Evolutionary conservation across 2,888 invertebrate genomes (phyloP).

Genomic region (Drosophila melanocephala): DNA sequence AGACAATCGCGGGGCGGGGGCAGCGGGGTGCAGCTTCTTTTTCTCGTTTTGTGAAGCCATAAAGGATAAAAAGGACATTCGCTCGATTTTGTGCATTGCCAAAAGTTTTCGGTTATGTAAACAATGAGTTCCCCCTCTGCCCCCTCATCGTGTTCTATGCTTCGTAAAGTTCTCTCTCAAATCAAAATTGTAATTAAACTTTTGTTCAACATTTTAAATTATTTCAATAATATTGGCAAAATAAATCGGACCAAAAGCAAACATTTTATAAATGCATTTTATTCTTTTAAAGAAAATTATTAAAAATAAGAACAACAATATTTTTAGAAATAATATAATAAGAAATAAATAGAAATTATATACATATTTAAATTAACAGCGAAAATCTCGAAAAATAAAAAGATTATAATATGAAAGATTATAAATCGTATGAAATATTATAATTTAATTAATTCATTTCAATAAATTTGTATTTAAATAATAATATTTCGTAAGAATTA

Average conservation of each 20-base stretch:
- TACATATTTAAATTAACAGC: not conserved
- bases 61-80: conserved; percentile 8
- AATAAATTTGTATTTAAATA: not conserved
- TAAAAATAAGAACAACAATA: not conserved
- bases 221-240: not conserved
- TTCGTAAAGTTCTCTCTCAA: not conserved
- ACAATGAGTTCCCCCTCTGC: not conserved
- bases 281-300: not conserved
- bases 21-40: not conserved
- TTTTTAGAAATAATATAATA: not conserved
- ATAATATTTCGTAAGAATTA: not conserved
- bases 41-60: not conserved
- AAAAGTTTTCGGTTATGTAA: conserved; percentile 14
- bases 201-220: not conserved
- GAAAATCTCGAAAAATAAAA: not conserved
- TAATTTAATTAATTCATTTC: not conserved
- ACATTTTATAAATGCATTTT: not conserved
- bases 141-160: not conserved
- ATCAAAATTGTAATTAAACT: not conserved
- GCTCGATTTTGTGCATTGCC: not conserved
- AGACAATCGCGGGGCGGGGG: not conserved
- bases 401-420: not conserved
- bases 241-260: not conserved
- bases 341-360: not conserved
- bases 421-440: accelerated